Evolutionary conservation across 2,797 vertebrate species (phyloP), one percentile per base, ranked within the genome.

Genomic region (Arnoldichthys spilopterus): DNA sequence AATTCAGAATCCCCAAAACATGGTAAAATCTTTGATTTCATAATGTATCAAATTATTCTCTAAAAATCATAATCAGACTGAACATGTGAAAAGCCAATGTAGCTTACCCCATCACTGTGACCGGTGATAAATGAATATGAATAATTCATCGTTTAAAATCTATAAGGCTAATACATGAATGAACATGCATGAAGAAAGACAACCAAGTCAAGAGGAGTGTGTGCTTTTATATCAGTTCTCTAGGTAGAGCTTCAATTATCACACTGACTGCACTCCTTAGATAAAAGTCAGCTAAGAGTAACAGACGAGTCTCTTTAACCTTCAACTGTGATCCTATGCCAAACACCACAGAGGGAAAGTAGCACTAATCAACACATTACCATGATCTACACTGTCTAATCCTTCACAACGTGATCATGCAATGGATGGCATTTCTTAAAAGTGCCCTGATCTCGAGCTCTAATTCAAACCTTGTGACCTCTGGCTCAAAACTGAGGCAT

Each of bases 351-450:
- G 30, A 34, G 0, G n/a, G 7, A 64, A 37, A 66, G 59, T 16
- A 20, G 43, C 64, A 24, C 30, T 74, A 74, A 78, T 78, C 59
- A 75, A 75, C 51, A 56, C 22, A 75, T 78, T 63, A 71, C 47
- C 15, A 70, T 58, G 40, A 66, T 34, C 18, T 61, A 34, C 24
- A 20, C 49, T 26, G 28, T 7, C 72, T 28, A 37, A 77, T 64
- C 68, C 54, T 68, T 80, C 12, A 34, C 7, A 30, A 47, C 72
- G 7, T 61, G 59, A 64, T 62, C 59, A 30, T 34, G 69, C 56
- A 81, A 79, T 28, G 49, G 18, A 56, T 53, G n/a, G 58, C 32
- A 8, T 58, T 76, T 79, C 40, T 54, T 78, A 81, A 56, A 54
- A 61, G 56, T 6, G 11, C 61, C 68, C 26, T 58, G 51, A 66